These are phyloP conservation scores for Carcina quercana DNA, from an alignment of 2,888 invertebrate species.

Conservation along the genomic window DNA sequence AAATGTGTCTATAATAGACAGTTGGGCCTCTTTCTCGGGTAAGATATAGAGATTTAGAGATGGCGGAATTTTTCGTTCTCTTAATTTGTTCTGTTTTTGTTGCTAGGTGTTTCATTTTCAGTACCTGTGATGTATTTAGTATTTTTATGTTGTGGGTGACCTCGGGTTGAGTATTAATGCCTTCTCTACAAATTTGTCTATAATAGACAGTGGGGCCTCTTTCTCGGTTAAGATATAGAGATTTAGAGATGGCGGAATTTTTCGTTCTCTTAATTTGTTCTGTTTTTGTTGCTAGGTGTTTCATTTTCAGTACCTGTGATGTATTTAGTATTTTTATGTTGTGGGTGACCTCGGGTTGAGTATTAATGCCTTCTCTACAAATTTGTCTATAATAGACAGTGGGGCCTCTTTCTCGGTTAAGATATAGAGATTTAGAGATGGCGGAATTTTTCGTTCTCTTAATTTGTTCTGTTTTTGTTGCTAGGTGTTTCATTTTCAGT, in stretches of 20 bases:
- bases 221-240: too few species aligned
- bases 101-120: too few species aligned
- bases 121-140: conserved; percentile 63
- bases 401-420: too few species aligned
- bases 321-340: conserved; percentile 71
- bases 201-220: conserved; percentile 46
- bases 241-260: too few species aligned
- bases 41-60: too few species aligned
- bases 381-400: conserved; percentile 57
- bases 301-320: conserved; percentile 49
- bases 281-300: too few species aligned
- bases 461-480: too few species aligned
- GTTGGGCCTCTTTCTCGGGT: too few species aligned
- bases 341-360: conserved; percentile 33
- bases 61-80: background rate
- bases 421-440: too few species aligned
- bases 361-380: conserved; percentile 59
- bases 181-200: conserved; percentile 59
- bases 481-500: too few species aligned
- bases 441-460: background rate
- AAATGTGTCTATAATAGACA: conserved; percentile 63
- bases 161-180: conserved; percentile 41
- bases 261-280: too few species aligned
- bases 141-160: conserved; percentile 61
- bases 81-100: too few species aligned